Base-by-base conservation (phyloP, 2,888 invertebrate genomes). In the Drosophila nr. medialis region DNA sequence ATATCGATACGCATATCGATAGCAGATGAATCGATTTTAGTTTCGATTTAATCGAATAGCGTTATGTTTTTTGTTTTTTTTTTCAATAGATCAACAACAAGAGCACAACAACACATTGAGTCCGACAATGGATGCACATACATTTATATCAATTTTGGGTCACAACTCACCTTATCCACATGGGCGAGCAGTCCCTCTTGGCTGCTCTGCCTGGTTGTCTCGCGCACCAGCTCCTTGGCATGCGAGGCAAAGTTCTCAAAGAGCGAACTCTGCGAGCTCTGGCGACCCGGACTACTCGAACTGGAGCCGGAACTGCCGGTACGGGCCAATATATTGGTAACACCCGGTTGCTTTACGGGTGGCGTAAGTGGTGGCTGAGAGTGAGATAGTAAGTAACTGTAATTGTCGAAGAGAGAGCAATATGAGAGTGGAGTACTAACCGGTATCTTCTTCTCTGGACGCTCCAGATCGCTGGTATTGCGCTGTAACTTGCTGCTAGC, bases 171-270 rank as follows among this genome's bases (percentile, higher is more conserved):
- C 95, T 98, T 98, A 90, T 98, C 98, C 95, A 98, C 96, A 75
- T 98, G 98, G 2, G 97, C 97, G 11, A 98, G 93, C 7, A 97
- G 91, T 32, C 97, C 97, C 92, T 98, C 98, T 92, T 98, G 98
- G 87, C 97, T 97, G 92, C 96, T 96, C 92, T 98, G 98, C 2
- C 97, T 94, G 0, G 97, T 97, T 0, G 97, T 97, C 91, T 98
- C 98, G 55, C 96, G 94, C 2, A 98, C 97, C 65, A 98, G 93
- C 86, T 98, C 98, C 92, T 98, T 97, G 15, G 98, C 98, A 90
- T 98, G 98, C 0, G 95, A 95, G 5, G 98, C 96, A 90, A 98
- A 96, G 88, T 97, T 97, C 92, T 98, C 98, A 82, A 98, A 95
- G 2, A 98, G 93, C 0, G 98, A 98, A 0, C 96, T 95, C 89